Conservation (phyloP, 2,113 vertebrate genomes). For the Cyrtonyx montezumae region DNA sequence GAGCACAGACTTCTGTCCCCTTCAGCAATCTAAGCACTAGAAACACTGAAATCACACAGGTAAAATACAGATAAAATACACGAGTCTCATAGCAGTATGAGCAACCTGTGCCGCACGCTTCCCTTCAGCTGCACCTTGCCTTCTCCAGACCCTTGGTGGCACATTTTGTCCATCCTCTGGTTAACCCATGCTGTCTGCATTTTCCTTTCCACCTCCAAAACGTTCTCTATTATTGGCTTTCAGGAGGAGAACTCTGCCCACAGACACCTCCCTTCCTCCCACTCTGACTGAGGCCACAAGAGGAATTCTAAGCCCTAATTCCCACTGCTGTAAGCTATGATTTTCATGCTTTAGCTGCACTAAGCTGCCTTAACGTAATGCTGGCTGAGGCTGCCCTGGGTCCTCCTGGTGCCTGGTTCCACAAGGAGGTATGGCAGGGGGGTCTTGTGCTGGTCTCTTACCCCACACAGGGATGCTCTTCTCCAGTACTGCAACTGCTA, state of each 20-base stretch:
- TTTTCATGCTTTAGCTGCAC: background rate
- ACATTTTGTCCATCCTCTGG: background rate
- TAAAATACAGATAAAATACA: background rate
- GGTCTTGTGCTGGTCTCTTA: background rate
- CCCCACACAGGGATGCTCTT: background rate
- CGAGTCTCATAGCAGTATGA: background rate
- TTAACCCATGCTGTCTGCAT: rapidly evolving
- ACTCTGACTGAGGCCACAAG: background rate
- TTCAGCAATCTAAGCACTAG: background rate
- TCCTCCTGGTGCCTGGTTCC: background rate
- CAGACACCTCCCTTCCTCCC: background rate
- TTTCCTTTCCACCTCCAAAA: background rate
- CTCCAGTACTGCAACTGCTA: background rate
- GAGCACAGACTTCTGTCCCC: rapidly evolving
- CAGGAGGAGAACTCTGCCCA: background rate
- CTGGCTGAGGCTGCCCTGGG: background rate
- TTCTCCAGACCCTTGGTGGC: background rate
- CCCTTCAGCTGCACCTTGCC: background rate
- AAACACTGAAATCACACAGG: background rate
- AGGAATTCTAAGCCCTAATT: background rate
- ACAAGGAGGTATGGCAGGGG: background rate
- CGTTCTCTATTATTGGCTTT: background rate
- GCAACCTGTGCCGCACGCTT: background rate
- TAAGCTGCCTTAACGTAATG: background rate
- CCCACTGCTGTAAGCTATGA: rapidly evolving